Percentiles rank a stretch among this genome's conserved stretches.
These are phyloP conservation scores for Margarornis squamiger DNA, from an alignment of 2,797 vertebrate genomes.

Conservation along the genomic window DNA sequence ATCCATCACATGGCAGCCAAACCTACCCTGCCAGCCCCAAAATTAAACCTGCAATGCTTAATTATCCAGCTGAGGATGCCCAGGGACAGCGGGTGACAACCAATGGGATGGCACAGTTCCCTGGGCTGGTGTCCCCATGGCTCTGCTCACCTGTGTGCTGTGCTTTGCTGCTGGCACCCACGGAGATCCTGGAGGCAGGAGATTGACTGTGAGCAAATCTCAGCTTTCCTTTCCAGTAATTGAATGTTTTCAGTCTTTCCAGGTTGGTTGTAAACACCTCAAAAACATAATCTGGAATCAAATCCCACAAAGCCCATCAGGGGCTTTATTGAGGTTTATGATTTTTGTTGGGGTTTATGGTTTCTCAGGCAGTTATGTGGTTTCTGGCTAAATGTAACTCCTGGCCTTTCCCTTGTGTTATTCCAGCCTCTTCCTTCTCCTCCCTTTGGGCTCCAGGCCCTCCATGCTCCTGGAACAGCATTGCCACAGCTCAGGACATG, in stretches of 20 bases:
- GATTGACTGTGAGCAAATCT: neutral
- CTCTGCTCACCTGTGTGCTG: rapidly evolving
- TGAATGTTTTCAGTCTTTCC: neutral
- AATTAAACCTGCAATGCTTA: neutral
- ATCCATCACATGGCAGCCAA: neutral
- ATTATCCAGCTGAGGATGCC: neutral
- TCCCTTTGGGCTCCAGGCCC: neutral
- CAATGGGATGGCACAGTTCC: rapidly evolving
- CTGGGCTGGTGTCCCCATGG: rapidly evolving
- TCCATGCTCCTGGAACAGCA: neutral
- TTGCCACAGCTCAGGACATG: neutral
- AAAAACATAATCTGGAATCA: neutral
- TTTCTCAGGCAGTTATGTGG: neutral
- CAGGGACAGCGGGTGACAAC: rapidly evolving
- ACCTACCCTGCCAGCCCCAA: neutral
- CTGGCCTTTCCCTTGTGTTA: neutral
- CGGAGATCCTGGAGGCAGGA: neutral
- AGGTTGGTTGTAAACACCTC: neutral
- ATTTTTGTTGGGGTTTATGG: neutral
- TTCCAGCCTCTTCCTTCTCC: neutral
- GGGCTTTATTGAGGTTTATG: neutral
- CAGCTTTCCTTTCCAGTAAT: neutral
- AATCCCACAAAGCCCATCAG: neutral
- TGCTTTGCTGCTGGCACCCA: neutral
- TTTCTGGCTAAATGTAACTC: neutral